A percentile compares a stretch with the other conserved stretches of the same genome.
Conservation (phyloP, 1,140 invertebrate species). For the Ladona fulva region DNA sequence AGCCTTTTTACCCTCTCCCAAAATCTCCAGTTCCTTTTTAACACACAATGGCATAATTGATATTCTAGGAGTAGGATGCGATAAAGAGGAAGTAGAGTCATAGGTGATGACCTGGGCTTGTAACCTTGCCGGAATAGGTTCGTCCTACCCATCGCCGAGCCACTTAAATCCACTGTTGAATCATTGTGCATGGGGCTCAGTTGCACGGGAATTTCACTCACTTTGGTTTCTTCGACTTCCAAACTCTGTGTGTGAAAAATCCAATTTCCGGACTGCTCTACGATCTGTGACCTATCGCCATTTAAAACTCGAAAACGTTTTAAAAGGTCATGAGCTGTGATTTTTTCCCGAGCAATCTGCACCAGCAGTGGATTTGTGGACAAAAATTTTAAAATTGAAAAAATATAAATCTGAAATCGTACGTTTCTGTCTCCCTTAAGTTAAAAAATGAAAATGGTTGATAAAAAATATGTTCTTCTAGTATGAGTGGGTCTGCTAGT, state of each 20-base stretch:
- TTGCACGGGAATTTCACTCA: conserved; percentile 8
- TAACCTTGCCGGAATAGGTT: background rate
- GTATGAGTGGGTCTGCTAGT: background rate
- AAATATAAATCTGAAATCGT: background rate
- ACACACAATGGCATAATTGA: background rate
- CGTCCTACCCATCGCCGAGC: background rate
- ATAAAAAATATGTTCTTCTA: conserved; percentile 3
- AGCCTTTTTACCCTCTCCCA: background rate
- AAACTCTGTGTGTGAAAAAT: background rate
- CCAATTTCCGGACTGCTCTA: background rate
- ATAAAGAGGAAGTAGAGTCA: background rate
- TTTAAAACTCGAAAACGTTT: conserved; percentile 1
- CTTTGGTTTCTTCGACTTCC: background rate
- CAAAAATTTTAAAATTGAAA: background rate
- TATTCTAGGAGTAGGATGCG: background rate
- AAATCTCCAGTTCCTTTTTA: background rate
- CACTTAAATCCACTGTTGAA: background rate
- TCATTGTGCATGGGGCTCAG: background rate
- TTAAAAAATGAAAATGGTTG: background rate
- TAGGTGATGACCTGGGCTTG: background rate
- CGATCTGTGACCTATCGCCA: background rate
- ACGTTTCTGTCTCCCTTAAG: background rate
- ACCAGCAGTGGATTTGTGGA: conserved; percentile 3
- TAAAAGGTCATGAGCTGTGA: conserved; percentile 2
- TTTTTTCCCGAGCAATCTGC: conserved; percentile 4